Evolutionary conservation across 2,888 invertebrate genomes (phyloP).

Genomic region (Andrena chrysosceles): DNA sequence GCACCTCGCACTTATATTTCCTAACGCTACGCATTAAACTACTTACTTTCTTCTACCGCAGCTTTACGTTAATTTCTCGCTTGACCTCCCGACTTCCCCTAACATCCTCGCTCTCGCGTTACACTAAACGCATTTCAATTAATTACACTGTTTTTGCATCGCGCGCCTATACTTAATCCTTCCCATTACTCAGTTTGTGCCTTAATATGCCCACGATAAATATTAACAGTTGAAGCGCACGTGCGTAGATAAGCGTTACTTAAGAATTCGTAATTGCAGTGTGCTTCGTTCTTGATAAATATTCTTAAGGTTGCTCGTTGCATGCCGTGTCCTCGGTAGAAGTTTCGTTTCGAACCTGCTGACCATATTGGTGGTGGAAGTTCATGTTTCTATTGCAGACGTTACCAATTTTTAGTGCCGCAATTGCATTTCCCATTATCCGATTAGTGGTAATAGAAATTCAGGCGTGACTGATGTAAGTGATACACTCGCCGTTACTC

Average conservation of each 20-base stretch:
- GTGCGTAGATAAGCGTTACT: slow-evolving; percentile 26
- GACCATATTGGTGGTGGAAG: slow-evolving; percentile 70
- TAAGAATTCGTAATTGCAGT: slow-evolving; percentile 28
- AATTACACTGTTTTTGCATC: slow-evolving; percentile 24
- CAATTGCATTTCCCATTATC: neutral
- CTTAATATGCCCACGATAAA: neutral
- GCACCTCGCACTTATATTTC: slow-evolving; percentile 83
- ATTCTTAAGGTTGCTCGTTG: slow-evolving; percentile 50
- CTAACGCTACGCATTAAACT: slow-evolving; percentile 72
- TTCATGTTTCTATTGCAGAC: slow-evolving; percentile 49
- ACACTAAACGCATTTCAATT: slow-evolving; percentile 32
- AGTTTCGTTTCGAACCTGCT: slow-evolving; percentile 35
- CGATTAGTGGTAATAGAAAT: neutral
- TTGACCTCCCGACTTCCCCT: slow-evolving; percentile 14
- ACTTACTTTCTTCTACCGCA: slow-evolving; percentile 44
- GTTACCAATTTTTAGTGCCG: slow-evolving; percentile 31
- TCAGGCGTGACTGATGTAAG: neutral
- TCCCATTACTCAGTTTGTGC: neutral
- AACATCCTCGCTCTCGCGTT: slow-evolving; percentile 24
- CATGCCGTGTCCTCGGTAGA: slow-evolving; percentile 57
- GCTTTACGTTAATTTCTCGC: slow-evolving; percentile 44
- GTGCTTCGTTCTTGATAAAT: slow-evolving; percentile 39
- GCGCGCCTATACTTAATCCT: neutral
- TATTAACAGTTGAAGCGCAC: slow-evolving; percentile 11
- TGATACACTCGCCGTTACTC: neutral